These are phyloP conservation scores for Heliconius himera DNA, from an alignment of 1,140 invertebrate species.

Conservation along the genomic window DNA sequence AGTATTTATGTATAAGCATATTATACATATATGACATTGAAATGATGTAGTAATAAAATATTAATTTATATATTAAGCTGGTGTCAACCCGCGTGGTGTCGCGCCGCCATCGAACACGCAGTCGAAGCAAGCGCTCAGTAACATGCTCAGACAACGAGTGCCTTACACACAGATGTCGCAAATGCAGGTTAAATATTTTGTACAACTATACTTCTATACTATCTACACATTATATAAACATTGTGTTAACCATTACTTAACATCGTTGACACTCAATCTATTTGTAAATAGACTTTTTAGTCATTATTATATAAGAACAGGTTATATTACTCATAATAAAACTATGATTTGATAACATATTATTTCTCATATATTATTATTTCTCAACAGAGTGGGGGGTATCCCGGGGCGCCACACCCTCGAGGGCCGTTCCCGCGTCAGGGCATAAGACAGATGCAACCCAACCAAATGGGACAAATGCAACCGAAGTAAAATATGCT, in stretches of 20 bases:
- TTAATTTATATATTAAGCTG: slow-evolving; percentile 41
- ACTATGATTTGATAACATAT: too few relatives aligned
- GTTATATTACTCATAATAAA: too few relatives aligned
- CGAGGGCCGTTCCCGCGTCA: slow-evolving; percentile 69
- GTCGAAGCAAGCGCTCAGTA: slow-evolving; percentile 92
- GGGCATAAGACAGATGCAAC: slow-evolving; percentile 73
- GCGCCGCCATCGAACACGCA: slow-evolving; percentile 85
- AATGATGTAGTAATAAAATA: background rate
- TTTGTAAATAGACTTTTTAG: too few relatives aligned
- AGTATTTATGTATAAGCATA: too few relatives aligned
- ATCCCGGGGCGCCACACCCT: slow-evolving; percentile 70
- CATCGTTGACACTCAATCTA: too few relatives aligned
- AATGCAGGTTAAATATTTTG: slow-evolving; percentile 59
- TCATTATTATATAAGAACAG: too few relatives aligned
- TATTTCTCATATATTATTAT: too few relatives aligned
- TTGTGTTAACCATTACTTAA: too few relatives aligned
- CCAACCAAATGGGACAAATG: slow-evolving; percentile 72
- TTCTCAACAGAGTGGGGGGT: slow-evolving; percentile 55
- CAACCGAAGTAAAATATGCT: slow-evolving; percentile 55
- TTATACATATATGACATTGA: background rate
- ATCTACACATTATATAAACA: background rate
- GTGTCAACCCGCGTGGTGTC: slow-evolving; percentile 63
- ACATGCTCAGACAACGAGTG: slow-evolving; percentile 89
- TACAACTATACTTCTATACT: background rate
- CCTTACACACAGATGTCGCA: slow-evolving; percentile 80